phyloP scores from a whole-genome alignment of 2,113 vertebrate species.

The Peromyscus maniculatus region DNA sequence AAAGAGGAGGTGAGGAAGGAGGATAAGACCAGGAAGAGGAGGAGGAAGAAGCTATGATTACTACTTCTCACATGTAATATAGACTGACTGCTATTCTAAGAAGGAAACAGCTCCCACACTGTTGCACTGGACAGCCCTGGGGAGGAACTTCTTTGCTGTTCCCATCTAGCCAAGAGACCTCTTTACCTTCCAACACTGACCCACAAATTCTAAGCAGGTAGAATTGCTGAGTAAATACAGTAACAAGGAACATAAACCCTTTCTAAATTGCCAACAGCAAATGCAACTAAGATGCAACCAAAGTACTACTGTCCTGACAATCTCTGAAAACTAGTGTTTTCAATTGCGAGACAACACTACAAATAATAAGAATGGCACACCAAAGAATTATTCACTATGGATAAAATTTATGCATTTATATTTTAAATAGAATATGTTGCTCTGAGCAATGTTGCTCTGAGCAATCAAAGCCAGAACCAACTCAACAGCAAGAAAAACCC shows the following conservation, averaged over 20 bases:
- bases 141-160: background rate
- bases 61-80: background rate
- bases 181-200: conserved; percentile 52
- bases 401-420: conserved; percentile 36
- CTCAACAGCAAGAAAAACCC: background rate
- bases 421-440: conserved; percentile 34
- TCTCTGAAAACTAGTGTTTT: background rate
- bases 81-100: background rate
- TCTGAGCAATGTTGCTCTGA: background rate
- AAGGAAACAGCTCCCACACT: conserved; percentile 23
- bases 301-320: conserved; percentile 44
- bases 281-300: background rate
- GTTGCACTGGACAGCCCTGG: background rate
- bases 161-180: background rate
- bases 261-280: conserved; percentile 20
- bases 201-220: background rate
- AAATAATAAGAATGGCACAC: conserved; percentile 55
- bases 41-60: background rate
- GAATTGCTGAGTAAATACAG: background rate
- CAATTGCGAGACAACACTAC: conserved; percentile 11
- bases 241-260: conserved; percentile 61
- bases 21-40: too few species aligned
- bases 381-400: conserved; percentile 37
- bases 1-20: rapidly evolving
- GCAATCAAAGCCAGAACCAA: conserved; percentile 28